Conservation (phyloP, 2,888 invertebrate species). For the Chymomyza amoena region DNA sequence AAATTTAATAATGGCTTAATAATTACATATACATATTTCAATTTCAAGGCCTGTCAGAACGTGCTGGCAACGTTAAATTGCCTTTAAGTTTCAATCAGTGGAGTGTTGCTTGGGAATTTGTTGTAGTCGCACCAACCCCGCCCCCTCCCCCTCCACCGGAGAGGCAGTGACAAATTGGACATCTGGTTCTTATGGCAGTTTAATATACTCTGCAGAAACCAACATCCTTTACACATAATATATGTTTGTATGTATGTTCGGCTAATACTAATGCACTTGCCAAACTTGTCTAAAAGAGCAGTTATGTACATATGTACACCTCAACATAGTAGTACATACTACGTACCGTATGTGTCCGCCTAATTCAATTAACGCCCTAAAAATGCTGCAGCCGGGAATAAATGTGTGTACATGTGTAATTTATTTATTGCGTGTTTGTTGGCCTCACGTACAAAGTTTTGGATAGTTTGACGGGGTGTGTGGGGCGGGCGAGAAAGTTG, state of each 20-base stretch:
- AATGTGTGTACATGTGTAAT: conserved; percentile 55
- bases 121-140: neutral
- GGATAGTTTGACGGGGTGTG: neutral
- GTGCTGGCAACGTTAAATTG: neutral
- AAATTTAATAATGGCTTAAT: neutral
- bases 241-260: too few relatives aligned
- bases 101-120: neutral
- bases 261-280: too few relatives aligned
- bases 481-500: conserved; percentile 10
- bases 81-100: neutral
- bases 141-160: neutral
- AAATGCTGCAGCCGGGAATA: conserved; percentile 14
- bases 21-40: neutral
- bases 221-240: neutral
- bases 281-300: neutral
- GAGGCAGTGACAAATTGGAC: neutral
- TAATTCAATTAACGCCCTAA: conserved; percentile 61
- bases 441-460: conserved; percentile 24
- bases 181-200: neutral
- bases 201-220: neutral
- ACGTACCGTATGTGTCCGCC: conserved; percentile 6
- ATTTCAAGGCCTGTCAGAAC: neutral
- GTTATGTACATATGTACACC: neutral
- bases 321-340: too few relatives aligned
- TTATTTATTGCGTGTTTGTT: conserved; percentile 68